Evolutionary conservation across 2,888 invertebrate genomes (phyloP).

Genomic region (Callimorpha dominula): DNA sequence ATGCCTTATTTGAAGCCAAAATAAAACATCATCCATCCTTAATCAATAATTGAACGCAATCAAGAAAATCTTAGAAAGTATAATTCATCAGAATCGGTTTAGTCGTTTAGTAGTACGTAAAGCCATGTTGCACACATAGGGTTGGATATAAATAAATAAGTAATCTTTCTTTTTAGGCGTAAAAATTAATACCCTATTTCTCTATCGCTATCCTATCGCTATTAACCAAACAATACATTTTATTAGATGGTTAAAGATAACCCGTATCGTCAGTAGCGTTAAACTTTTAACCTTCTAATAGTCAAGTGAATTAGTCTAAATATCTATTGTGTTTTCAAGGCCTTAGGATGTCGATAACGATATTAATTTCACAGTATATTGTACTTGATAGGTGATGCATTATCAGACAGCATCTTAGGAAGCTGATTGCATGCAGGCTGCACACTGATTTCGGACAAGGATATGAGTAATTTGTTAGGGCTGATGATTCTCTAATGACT

Average conservation of each 20-base stretch:
- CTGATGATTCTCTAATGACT: slow-evolving; percentile 15
- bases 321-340: slow-evolving; percentile 44
- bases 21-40: too few species aligned
- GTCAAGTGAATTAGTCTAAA: slow-evolving; percentile 34
- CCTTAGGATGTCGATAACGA: slow-evolving; percentile 51
- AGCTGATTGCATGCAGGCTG: slow-evolving; percentile 48
- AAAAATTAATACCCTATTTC: too few species aligned
- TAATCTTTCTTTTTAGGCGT: too few species aligned
- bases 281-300: slow-evolving; percentile 1
- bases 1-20: too few species aligned
- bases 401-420: slow-evolving; percentile 41
- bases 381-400: slow-evolving; percentile 47
- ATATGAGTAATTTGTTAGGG: slow-evolving; percentile 16
- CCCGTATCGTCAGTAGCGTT: neutral
- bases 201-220: neutral
- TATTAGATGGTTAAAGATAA: neutral
- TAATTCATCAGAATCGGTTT: too few species aligned
- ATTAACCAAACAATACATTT: slow-evolving; percentile 28
- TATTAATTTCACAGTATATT: slow-evolving; percentile 36
- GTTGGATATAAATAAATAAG: too few species aligned
- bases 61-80: too few species aligned
- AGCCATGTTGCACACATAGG: too few species aligned
- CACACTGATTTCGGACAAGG: slow-evolving; percentile 49
- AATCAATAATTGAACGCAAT: too few species aligned
- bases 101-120: too few species aligned